Conservation (phyloP, 35 echinoderm and acorn worm genomes). For the Hemicentrotus pulcherrimus region DNA sequence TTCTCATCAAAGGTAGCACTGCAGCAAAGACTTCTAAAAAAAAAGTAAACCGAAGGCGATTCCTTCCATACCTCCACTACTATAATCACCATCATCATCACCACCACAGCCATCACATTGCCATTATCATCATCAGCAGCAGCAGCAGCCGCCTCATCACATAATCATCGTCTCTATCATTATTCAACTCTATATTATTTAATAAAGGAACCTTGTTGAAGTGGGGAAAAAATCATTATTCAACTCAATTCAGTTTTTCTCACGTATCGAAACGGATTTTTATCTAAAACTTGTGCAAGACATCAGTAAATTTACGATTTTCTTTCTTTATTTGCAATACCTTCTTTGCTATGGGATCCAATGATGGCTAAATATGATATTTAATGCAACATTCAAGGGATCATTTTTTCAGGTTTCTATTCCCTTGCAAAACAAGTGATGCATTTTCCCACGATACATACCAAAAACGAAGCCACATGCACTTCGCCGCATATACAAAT, state of each 20-base stretch:
- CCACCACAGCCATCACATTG: neutral
- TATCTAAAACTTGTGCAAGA: too few relatives aligned
- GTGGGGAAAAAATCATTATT: too few relatives aligned
- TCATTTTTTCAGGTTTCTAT: neutral
- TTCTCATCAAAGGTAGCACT: too few relatives aligned
- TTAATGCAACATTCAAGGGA: neutral
- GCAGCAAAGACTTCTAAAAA: too few relatives aligned
- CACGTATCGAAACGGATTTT: too few relatives aligned
- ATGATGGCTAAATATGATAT: neutral
- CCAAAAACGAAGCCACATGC: neutral
- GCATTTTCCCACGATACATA: conserved; percentile 9
- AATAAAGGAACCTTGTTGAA: too few relatives aligned
- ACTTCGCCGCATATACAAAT: neutral
- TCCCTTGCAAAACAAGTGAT: neutral
- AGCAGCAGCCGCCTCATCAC: conserved; percentile 1
- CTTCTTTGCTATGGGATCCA: too few relatives aligned
- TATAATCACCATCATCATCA: neutral
- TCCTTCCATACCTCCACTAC: neutral
- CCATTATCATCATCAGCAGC: neutral
- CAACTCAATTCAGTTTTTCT: too few relatives aligned
- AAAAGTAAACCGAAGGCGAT: too few relatives aligned
- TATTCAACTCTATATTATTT: too few relatives aligned
- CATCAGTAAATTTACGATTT: too few relatives aligned
- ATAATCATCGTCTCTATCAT: neutral
- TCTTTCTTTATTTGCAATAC: too few relatives aligned